A percentile compares a stretch with the other conserved stretches of the same genome.
Conservation (phyloP, 2,797 vertebrate species). For the Sciurus carolinensis region DNA sequence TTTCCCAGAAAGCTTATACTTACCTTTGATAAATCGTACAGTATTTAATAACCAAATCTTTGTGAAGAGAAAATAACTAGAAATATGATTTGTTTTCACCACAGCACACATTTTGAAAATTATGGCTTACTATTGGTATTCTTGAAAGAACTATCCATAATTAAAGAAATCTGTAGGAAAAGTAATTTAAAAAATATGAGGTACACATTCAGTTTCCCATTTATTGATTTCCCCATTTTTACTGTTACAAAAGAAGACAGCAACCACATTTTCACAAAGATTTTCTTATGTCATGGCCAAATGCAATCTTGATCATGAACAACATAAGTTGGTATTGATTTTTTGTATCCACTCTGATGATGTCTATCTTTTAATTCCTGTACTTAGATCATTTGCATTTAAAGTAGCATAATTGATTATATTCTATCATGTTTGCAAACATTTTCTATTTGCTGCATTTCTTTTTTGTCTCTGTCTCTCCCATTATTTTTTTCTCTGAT, state of each 20-base stretch:
- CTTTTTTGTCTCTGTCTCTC: not conserved
- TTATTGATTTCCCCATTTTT: not conserved
- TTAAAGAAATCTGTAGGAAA: not conserved
- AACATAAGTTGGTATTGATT: not conserved
- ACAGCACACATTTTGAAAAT: not conserved
- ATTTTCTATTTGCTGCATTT: not conserved
- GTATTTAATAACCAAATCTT: not conserved
- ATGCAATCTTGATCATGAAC: not conserved
- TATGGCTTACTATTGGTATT: not conserved
- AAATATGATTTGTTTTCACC: not conserved
- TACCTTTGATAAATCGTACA: not conserved
- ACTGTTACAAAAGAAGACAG: not conserved
- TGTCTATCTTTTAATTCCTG: not conserved
- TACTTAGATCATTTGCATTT: not conserved
- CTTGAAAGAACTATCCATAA: constrained; percentile 1
- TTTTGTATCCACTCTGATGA: not conserved
- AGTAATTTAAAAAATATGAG: not conserved
- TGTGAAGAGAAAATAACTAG: not conserved
- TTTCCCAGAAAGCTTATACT: not conserved
- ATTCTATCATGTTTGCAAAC: not conserved
- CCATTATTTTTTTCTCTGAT: not conserved
- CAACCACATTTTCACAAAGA: not conserved
- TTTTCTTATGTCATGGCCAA: not conserved
- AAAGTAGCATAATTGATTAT: not conserved
- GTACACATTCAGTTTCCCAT: not conserved